A percentile compares a stretch with the other conserved stretches of the same genome.
Conservation (phyloP, 2,888 invertebrate species). For the Nemotelus pantherinus region DNA sequence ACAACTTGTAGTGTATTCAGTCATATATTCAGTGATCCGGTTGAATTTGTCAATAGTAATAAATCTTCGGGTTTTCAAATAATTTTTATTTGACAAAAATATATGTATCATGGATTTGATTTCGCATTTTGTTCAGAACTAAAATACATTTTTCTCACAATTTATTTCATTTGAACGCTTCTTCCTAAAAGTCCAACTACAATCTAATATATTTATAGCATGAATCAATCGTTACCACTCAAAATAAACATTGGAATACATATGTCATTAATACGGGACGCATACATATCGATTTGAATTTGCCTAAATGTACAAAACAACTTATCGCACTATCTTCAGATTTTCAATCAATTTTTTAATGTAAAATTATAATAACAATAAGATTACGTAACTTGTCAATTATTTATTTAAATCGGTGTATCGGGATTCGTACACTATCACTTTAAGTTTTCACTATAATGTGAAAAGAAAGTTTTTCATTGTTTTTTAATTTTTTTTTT, state of each 20-base stretch:
- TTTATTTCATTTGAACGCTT: no score
- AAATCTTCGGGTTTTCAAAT: no score
- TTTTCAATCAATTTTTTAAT: conserved; percentile 9
- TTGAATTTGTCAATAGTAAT: no score
- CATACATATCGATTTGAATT: neutral
- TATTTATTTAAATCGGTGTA: conserved; percentile 19
- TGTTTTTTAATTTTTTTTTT: neutral
- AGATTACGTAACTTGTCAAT: neutral
- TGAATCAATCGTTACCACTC: neutral
- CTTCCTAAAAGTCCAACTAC: no score
- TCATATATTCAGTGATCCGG: no score
- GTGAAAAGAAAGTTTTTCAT: conserved; percentile 18
- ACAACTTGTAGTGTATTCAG: no score
- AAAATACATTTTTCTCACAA: no score
- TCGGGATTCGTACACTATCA: conserved; percentile 31
- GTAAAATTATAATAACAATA: conserved; percentile 18
- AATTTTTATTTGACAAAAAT: no score
- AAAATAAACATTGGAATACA: neutral
- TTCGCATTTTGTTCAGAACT: no score
- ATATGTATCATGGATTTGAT: no score
- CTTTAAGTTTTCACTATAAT: conserved; percentile 28
- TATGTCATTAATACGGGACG: conserved; percentile 6
- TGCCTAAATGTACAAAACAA: conserved; percentile 17
- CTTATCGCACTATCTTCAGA: conserved; percentile 3
- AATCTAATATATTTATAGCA: no score